phyloP scores from a whole-genome alignment of 2,888 invertebrate species.

The Brachycybe producta region DNA sequence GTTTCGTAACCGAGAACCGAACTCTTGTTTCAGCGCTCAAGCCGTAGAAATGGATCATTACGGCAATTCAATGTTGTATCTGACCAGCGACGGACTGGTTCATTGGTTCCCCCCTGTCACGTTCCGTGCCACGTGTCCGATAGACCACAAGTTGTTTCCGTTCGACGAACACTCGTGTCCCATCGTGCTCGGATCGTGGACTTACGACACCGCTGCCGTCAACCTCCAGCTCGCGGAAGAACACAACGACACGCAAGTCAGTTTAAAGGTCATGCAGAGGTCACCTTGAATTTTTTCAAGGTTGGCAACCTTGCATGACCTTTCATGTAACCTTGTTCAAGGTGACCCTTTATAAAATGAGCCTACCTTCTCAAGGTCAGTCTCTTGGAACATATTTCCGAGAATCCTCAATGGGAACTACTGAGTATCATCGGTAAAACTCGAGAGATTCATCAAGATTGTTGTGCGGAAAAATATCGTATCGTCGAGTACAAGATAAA shows the following conservation, averaged over 20 bases:
- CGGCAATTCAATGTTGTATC: conserved; percentile 44
- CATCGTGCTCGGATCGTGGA: conserved; percentile 60
- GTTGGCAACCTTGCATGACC: neutral
- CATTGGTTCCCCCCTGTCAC: conserved; percentile 56
- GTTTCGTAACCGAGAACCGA: neutral
- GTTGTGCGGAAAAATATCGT: conserved; percentile 1
- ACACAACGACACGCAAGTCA: conserved; percentile 9
- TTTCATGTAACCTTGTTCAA: neutral
- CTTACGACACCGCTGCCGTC: conserved; percentile 47
- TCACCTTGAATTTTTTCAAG: neutral
- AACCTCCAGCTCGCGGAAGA: conserved; percentile 27
- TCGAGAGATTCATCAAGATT: conserved; percentile 4
- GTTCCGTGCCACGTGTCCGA: conserved; percentile 49
- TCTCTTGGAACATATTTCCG: conserved; percentile 9
- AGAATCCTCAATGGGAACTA: conserved; percentile 17
- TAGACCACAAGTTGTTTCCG: conserved; percentile 55
- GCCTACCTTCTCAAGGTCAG: conserved; percentile 2
- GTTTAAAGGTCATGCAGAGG: neutral
- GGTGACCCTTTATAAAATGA: no score
- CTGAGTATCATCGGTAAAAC: neutral
- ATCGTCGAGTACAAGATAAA: conserved; percentile 12
- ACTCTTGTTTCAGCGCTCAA: conserved; percentile 40
- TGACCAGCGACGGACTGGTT: conserved; percentile 41
- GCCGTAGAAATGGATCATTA: conserved; percentile 46
- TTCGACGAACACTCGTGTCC: conserved; percentile 53